Evolutionary conservation across 2,888 invertebrate genomes (phyloP).

Genomic region (Eristalis arbustorum): DNA sequence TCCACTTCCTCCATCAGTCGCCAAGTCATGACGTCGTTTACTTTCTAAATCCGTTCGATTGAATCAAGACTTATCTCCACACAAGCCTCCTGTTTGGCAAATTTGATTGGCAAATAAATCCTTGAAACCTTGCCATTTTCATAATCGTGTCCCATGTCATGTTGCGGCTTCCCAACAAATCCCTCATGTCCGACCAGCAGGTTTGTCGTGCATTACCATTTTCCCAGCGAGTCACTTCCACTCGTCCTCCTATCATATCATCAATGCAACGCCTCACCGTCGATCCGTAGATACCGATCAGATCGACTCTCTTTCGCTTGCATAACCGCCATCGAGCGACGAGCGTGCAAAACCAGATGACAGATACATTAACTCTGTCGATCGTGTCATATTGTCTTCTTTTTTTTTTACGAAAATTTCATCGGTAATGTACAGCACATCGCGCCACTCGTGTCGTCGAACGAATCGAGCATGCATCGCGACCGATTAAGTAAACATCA

Average conservation of each 20-base stretch:
- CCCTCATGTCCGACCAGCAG: background rate
- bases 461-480: background rate
- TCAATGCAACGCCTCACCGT: background rate
- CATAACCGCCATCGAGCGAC: background rate
- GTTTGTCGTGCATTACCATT: background rate
- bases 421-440: no score
- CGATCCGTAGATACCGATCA: background rate
- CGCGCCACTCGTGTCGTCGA: background rate
- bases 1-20: background rate
- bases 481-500: background rate
- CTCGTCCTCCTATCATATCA: background rate
- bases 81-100: background rate
- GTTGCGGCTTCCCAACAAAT: background rate
- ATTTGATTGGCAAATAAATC: background rate
- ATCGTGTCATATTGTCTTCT: background rate
- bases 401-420: background rate
- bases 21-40: background rate
- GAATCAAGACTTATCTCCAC: no score
- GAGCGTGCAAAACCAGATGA: background rate
- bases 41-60: background rate
- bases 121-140: background rate
- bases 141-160: background rate
- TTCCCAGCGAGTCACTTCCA: background rate
- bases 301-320: background rate
- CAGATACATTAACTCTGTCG: background rate